Evolutionary conservation across 2,888 invertebrate species (phyloP), one percentile per base, ranked within the genome.

Genomic region (Volucella inflata): DNA sequence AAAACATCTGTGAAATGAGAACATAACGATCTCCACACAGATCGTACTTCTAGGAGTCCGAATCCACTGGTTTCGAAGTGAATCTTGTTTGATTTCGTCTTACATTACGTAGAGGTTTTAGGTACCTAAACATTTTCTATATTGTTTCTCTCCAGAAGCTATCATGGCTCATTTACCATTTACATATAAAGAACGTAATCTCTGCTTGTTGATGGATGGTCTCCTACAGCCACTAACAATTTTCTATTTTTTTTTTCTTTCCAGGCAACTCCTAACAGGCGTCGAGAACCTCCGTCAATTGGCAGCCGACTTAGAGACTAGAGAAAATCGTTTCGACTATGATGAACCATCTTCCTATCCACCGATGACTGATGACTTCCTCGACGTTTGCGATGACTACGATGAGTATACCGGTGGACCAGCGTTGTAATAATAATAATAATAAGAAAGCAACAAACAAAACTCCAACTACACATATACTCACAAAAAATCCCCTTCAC

Each of bases 261-360:
- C n/a, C 88, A 95, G 95, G 89, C 95, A 95, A 93, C 90, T 95
- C 85, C 92, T 95, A 88, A 93, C 93, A 80, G 95, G 95, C 57
- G 95, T 95, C 67, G 94, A 94, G 88, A 95, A 95, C 91, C 92
- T 95, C 79, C 93, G 95, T 88, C 93, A 94, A 88, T 93, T 95
- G 91, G 95, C 95, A 17, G 93, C 94, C 48, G 93, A 94, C 46
- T 91, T 95, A 88, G 95, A 95, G 89, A 94, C 93, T 88, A 91
- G 94, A 90, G 93, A 94, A 89, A 64, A 87, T 48, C 87, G 87
- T 42, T 64, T 87, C 21, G 89, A 88, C 55, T 88, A 83, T 55
- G 89, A 89, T 83, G 89, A 85, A 42, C 53, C 81, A 57, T 67
- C 83, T 14, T 44, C 74, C 36, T 85, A 68, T 81, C 85, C 85